phyloP scores from a whole-genome alignment of 2,113 vertebrate species.

The Pantherophis guttatus region DNA sequence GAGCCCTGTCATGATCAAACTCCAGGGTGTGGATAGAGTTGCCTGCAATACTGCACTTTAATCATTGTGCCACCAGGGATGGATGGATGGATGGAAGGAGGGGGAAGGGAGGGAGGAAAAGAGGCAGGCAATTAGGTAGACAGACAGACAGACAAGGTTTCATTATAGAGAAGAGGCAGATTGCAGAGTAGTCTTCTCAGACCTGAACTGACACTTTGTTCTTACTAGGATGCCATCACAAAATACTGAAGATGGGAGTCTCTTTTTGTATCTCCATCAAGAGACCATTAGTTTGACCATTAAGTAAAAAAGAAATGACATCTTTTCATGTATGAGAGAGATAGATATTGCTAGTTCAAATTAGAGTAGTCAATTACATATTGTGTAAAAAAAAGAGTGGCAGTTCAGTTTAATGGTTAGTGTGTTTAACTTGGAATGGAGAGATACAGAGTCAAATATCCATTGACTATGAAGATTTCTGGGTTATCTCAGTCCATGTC shows the following conservation, averaged over 20 bases:
- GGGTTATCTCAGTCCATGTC: not conserved
- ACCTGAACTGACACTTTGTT: not conserved
- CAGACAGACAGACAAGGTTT: not conserved
- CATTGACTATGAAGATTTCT: not conserved
- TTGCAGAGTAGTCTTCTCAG: not conserved
- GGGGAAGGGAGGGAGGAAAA: accelerated
- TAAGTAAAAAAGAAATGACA: not conserved
- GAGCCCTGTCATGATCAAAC: no score
- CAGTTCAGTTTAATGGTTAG: not conserved
- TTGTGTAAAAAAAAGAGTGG: not conserved
- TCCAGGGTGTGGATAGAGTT: no score
- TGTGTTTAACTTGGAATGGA: not conserved
- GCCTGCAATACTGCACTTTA: no score
- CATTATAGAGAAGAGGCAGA: not conserved
- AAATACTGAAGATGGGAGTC: not conserved
- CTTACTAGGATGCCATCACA: not conserved
- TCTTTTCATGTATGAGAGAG: not conserved
- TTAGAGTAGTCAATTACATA: not conserved
- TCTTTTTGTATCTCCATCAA: not conserved
- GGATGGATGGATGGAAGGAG: not conserved
- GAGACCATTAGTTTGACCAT: not conserved
- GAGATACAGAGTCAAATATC: not conserved
- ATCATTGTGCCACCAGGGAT: no score
- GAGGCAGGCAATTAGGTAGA: not conserved
- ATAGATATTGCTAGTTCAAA: not conserved